A percentile compares a stretch with the other conserved stretches of the same genome.
Conservation (phyloP, 92 coral and sea anemone genomes). For the Scolanthus callimorphus region DNA sequence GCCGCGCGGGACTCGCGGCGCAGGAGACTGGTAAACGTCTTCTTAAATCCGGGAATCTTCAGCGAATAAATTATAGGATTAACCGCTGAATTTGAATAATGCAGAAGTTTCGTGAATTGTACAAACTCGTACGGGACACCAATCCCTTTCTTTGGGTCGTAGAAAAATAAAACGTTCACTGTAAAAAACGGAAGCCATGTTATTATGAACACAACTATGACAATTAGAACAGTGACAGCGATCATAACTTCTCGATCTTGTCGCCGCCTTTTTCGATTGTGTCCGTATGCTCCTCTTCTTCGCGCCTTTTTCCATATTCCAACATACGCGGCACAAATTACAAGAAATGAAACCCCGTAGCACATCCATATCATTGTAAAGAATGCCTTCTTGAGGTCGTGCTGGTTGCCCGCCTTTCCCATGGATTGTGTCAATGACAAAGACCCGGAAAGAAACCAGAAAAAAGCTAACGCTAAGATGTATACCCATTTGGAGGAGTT, state of each 20-base stretch:
- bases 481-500: slow-evolving; percentile 57
- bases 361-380: slow-evolving; percentile 44
- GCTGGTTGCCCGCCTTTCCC: not conserved
- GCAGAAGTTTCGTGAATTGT: slow-evolving; percentile 55
- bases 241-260: slow-evolving; percentile 63
- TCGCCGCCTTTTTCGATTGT: slow-evolving; percentile 16
- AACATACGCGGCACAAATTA: slow-evolving; percentile 50
- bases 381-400: slow-evolving; percentile 39
- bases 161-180: slow-evolving; percentile 51
- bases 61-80: slow-evolving; percentile 72
- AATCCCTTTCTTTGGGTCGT: slow-evolving; percentile 17
- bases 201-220: slow-evolving; percentile 57
- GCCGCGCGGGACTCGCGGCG: slow-evolving; percentile 28
- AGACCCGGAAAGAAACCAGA: slow-evolving; percentile 57
- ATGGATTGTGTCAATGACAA: slow-evolving; percentile 45
- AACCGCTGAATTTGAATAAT: slow-evolving; percentile 70
- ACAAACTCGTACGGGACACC: slow-evolving; percentile 38
- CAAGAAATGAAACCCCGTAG: slow-evolving; percentile 34
- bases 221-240: slow-evolving; percentile 60
- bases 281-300: slow-evolving; percentile 26
- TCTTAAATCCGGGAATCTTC: slow-evolving; percentile 72
- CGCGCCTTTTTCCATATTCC: slow-evolving; percentile 61
- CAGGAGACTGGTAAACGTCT: slow-evolving; percentile 47
- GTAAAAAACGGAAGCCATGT: slow-evolving; percentile 76
- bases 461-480: slow-evolving; percentile 23